phyloP scores from a whole-genome alignment of 2,888 invertebrate species.

The Corythucha ciliata region DNA sequence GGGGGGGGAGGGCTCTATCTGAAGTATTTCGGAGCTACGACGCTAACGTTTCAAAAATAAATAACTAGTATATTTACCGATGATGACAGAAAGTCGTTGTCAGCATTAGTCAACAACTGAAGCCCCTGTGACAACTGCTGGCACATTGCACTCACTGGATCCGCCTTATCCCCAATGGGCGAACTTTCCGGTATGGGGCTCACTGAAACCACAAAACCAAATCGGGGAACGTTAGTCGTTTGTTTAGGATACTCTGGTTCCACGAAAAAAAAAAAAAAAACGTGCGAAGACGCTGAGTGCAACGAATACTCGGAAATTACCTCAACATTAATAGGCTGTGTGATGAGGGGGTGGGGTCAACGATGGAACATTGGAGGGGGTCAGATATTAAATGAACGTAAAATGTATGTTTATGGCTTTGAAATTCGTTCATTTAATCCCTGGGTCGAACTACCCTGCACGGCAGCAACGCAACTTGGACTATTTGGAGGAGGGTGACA shows the following conservation, averaged over 20 bases:
- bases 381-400: not conserved
- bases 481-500: too few species aligned
- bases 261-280: not conserved
- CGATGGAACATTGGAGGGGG: not conserved
- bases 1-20: too few species aligned
- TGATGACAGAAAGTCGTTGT: constrained; percentile 35
- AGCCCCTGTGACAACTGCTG: constrained; percentile 67
- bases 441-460: not conserved
- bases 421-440: not conserved
- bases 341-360: not conserved
- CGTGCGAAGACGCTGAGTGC: not conserved
- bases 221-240: not conserved
- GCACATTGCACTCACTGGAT: constrained; percentile 60
- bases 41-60: too few species aligned
- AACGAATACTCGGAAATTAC: not conserved
- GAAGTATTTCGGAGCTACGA: too few species aligned
- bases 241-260: not conserved
- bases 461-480: not conserved
- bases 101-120: constrained; percentile 60
- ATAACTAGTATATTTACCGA: constrained; percentile 17
- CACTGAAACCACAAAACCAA: constrained; percentile 45
- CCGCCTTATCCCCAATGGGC: constrained; percentile 46
- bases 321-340: not conserved
- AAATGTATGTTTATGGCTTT: not conserved
- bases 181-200: constrained; percentile 71